Percentiles rank a stretch among this genome's conserved stretches.
These are phyloP conservation scores for Setophaga kirtlandii DNA, from an alignment of 2,113 vertebrate genomes.

Conservation along the genomic window DNA sequence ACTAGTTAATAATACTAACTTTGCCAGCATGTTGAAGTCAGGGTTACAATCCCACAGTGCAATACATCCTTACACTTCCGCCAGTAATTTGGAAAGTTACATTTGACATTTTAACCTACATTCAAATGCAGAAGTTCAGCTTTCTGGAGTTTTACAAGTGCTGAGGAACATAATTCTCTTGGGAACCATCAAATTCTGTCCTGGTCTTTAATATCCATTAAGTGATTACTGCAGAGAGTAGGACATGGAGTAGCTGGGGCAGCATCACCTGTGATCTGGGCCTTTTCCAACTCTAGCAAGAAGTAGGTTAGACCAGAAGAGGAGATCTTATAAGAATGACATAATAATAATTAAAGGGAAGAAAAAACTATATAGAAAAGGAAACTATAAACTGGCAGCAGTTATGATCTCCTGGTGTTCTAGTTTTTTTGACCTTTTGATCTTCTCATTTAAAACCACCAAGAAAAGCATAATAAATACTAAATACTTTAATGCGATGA, in stretches of 20 bases:
- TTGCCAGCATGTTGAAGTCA: neutral
- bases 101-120: slow-evolving; percentile 16
- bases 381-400: neutral
- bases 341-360: neutral
- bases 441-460: neutral
- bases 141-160: neutral
- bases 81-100: neutral
- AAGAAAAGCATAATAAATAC: neutral
- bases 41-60: neutral
- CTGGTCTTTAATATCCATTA: slow-evolving; percentile 8
- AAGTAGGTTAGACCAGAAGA: neutral
- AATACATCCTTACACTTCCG: neutral
- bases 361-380: neutral
- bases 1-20: neutral
- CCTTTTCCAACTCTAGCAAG: neutral
- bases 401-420: neutral
- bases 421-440: neutral
- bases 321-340: neutral
- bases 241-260: neutral
- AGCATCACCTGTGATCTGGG: neutral
- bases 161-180: neutral
- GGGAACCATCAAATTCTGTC: neutral
- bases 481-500: neutral
- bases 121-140: neutral
- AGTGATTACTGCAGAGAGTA: neutral